Percentiles rank a stretch among this genome's conserved stretches.
Conservation (phyloP, 2,113 vertebrate genomes). For the Megaceryle maxima region DNA sequence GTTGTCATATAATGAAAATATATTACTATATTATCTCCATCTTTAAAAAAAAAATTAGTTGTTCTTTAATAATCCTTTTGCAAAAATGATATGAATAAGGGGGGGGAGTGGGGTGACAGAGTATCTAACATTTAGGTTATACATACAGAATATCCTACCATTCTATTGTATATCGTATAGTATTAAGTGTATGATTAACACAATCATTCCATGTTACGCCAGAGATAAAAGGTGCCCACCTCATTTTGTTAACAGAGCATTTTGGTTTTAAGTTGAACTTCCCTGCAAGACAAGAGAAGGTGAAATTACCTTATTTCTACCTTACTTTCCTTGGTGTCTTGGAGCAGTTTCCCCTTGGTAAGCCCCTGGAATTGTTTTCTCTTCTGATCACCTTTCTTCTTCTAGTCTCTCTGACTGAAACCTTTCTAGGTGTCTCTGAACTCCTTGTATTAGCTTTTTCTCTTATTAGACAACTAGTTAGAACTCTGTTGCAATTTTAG, state of each 20-base stretch:
- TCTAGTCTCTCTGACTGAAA: background rate
- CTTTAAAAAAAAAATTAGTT: background rate
- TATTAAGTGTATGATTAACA: background rate
- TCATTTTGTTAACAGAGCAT: background rate
- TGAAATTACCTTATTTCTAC: background rate
- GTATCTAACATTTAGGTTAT: background rate
- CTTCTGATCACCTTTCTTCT: background rate
- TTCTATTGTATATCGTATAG: background rate
- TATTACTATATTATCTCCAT: background rate
- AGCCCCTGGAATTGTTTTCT: background rate
- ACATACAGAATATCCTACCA: background rate
- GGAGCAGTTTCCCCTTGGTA: background rate
- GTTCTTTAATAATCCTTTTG: background rate
- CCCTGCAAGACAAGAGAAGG: background rate
- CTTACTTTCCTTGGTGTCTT: background rate
- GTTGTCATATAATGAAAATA: background rate
- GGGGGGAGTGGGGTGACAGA: background rate
- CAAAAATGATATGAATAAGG: background rate
- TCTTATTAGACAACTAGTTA: background rate
- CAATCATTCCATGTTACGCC: background rate
- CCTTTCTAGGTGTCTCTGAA: background rate
- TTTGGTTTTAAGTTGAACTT: background rate
- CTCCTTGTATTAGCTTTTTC: background rate
- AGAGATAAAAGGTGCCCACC: background rate
- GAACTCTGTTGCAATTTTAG: background rate